Evolutionary conservation across 2,888 invertebrate genomes (phyloP).

Genomic region (Euplagia quadripunctaria): DNA sequence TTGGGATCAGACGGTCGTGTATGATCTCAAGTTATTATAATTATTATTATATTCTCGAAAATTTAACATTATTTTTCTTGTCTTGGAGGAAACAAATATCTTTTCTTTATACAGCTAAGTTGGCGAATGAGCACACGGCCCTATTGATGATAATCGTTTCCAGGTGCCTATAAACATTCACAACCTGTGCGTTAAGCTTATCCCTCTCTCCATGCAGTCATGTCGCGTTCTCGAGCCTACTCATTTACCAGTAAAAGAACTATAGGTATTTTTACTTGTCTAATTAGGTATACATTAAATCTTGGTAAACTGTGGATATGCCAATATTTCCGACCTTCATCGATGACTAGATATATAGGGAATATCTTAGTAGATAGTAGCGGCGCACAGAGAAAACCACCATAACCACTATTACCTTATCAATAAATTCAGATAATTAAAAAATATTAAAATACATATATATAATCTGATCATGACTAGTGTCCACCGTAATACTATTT

Average conservation of each 20-base stretch:
- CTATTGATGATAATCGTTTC: not conserved
- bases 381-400: too few species aligned
- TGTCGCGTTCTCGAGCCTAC: not conserved
- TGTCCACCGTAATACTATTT: not conserved
- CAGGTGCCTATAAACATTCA: not conserved
- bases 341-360: too few species aligned
- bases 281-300: too few species aligned
- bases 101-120: not conserved
- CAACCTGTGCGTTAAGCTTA: not conserved
- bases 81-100: not conserved
- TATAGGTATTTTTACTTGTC: not conserved
- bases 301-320: too few species aligned
- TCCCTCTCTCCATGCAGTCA: not conserved
- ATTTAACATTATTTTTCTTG: not conserved
- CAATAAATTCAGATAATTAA: too few species aligned
- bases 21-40: too few species aligned
- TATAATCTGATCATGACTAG: too few species aligned
- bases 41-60: not conserved
- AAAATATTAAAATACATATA: too few species aligned
- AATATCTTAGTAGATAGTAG: too few species aligned
- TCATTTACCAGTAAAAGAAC: not conserved
- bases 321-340: too few species aligned
- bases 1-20: too few species aligned
- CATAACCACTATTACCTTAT: too few species aligned
- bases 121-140: not conserved